phyloP scores from a whole-genome alignment of 2,797 vertebrate genomes.

The Tympanoctomys barrerae region DNA sequence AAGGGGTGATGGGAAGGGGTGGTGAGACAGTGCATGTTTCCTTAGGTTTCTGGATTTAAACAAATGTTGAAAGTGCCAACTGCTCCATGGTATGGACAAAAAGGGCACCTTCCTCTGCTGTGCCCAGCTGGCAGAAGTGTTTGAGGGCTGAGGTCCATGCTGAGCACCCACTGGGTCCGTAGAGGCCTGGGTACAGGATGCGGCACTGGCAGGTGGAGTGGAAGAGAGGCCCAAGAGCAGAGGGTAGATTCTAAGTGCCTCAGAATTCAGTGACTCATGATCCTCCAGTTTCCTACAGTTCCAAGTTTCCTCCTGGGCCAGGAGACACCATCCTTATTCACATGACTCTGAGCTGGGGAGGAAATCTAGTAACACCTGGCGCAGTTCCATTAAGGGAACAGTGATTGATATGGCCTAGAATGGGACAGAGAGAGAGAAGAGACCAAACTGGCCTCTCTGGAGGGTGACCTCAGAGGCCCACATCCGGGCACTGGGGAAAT shows the following conservation, averaged over 20 bases:
- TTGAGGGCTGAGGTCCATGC: not conserved
- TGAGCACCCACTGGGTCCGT: not conserved
- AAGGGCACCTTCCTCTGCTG: not conserved
- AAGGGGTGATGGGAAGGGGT: not conserved
- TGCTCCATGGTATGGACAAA: fast-evolving
- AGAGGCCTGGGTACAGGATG: fast-evolving
- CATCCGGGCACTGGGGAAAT: not conserved
- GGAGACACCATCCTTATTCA: not conserved
- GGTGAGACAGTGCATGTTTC: fast-evolving
- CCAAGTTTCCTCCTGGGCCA: not conserved
- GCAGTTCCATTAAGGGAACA: not conserved
- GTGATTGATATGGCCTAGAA: too few relatives aligned
- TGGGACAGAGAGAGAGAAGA: not conserved
- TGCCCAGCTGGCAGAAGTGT: fast-evolving
- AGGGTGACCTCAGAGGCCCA: not conserved
- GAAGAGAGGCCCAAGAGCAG: not conserved
- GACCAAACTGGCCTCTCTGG: fast-evolving
- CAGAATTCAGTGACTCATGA: not conserved
- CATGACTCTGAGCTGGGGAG: not conserved
- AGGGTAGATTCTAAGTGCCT: not conserved
- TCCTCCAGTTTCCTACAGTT: not conserved
- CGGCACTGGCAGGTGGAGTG: too few relatives aligned
- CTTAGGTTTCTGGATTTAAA: too few relatives aligned
- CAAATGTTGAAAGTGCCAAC: not conserved
- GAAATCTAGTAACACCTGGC: not conserved